phyloP scores from a whole-genome alignment of 1,140 invertebrate genomes.

The Aphaenogaster rudis region DNA sequence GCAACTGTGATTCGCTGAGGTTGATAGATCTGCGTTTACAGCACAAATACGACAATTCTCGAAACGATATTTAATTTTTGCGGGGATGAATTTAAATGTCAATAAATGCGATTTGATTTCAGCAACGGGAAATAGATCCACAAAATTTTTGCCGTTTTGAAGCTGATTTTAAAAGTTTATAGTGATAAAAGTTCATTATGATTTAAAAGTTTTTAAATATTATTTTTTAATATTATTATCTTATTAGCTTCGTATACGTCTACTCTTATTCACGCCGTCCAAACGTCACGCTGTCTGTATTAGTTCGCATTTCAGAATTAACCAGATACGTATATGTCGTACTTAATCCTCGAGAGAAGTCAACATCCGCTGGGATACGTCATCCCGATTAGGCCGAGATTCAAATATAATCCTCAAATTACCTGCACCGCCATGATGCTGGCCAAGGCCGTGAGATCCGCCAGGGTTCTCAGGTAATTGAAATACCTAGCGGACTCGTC shows the following conservation, averaged over 20 bases:
- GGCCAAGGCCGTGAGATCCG: slow-evolving; percentile 81
- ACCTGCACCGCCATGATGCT: slow-evolving; percentile 83
- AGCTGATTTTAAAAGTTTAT: not conserved
- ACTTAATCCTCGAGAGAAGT: not conserved
- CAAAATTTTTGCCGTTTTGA: not conserved
- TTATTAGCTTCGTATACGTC: not conserved
- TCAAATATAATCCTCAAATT: slow-evolving; percentile 56
- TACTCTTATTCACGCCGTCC: not conserved
- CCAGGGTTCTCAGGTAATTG: slow-evolving; percentile 78
- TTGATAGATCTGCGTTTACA: not conserved
- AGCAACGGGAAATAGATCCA: not conserved
- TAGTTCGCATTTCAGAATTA: not conserved
- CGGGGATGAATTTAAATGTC: not conserved
- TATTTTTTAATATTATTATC: not conserved
- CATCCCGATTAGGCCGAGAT: not conserved
- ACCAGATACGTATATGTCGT: not conserved
- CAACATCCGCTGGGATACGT: not conserved
- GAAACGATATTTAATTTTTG: not conserved
- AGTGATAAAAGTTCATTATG: too few relatives aligned
- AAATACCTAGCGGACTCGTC: slow-evolving; percentile 76
- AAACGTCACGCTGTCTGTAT: too few relatives aligned
- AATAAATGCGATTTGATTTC: not conserved
- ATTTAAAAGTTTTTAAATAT: too few relatives aligned
- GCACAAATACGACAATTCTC: not conserved
- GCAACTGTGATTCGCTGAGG: not conserved